These are phyloP conservation scores for Protophormia terraenovae DNA, from an alignment of 2,888 invertebrate species.

Conservation along the genomic window DNA sequence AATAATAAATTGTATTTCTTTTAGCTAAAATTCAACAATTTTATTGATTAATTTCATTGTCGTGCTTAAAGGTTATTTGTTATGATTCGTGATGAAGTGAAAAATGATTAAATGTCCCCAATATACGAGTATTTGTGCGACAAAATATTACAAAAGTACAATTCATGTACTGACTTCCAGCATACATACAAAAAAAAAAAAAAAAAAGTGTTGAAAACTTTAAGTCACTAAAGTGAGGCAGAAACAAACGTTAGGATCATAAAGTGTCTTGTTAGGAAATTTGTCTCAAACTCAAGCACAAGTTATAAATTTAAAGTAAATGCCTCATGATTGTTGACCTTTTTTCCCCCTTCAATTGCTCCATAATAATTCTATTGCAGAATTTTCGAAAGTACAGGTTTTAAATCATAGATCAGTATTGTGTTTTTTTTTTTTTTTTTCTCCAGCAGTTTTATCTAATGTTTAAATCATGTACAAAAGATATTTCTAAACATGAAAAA, in stretches of 20 bases:
- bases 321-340: constrained; percentile 45
- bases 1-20: background rate
- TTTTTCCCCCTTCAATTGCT: constrained; percentile 9
- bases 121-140: constrained; percentile 24
- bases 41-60: constrained; percentile 68
- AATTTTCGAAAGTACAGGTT: constrained; percentile 60
- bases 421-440: background rate
- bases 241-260: constrained; percentile 9
- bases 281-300: constrained; percentile 37
- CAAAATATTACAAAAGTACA: constrained; percentile 15
- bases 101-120: constrained; percentile 66
- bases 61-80: constrained; percentile 65
- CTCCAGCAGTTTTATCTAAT: constrained; percentile 56
- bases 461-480: constrained; percentile 55
- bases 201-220: constrained; percentile 54
- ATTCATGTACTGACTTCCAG: background rate
- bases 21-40: constrained; percentile 39
- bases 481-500: constrained; percentile 55
- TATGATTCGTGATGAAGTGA: constrained; percentile 68
- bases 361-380: constrained; percentile 1
- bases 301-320: constrained; percentile 50
- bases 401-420: constrained; percentile 23
- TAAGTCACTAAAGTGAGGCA: constrained; percentile 30
- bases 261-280: constrained; percentile 56
- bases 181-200: background rate